A percentile compares a stretch with the other conserved stretches of the same genome.
phyloP scores from a whole-genome alignment of 1,140 invertebrate species.

The Uloborus diversus region DNA sequence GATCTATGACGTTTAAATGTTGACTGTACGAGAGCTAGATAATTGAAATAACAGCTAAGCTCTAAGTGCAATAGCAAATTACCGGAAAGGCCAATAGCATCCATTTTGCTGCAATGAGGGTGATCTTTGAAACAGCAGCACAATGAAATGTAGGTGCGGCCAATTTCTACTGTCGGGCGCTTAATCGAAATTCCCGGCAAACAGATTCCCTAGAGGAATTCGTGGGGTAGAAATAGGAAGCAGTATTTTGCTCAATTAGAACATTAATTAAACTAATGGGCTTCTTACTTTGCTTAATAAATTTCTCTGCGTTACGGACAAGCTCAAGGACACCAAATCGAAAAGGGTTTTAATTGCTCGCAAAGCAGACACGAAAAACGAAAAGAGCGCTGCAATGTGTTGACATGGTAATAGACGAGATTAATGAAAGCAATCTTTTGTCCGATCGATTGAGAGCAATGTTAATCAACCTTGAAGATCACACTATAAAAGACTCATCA shows the following conservation, averaged over 20 bases:
- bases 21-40: no score
- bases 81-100: no score
- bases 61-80: no score
- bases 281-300: conserved; percentile 51
- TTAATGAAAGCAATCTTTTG: conserved; percentile 48
- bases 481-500: conserved; percentile 36
- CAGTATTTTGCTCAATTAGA: conserved; percentile 51
- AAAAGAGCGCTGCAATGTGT: conserved; percentile 29
- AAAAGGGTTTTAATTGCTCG: conserved; percentile 53
- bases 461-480: conserved; percentile 38
- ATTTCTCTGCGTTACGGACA: conserved; percentile 44
- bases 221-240: conserved; percentile 21
- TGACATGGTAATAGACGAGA: conserved; percentile 47
- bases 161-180: conserved; percentile 46
- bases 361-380: background rate
- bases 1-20: no score
- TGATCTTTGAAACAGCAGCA: conserved; percentile 33
- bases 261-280: conserved; percentile 56
- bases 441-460: conserved; percentile 42
- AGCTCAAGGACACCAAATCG: conserved; percentile 27
- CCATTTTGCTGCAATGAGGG: no score
- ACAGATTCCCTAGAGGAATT: conserved; percentile 39
- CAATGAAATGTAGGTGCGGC: conserved; percentile 49
- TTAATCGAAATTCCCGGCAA: conserved; percentile 54
- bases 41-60: no score